Conservation (phyloP, 1,140 invertebrate species). For the Aphaenogaster rudis region DNA sequence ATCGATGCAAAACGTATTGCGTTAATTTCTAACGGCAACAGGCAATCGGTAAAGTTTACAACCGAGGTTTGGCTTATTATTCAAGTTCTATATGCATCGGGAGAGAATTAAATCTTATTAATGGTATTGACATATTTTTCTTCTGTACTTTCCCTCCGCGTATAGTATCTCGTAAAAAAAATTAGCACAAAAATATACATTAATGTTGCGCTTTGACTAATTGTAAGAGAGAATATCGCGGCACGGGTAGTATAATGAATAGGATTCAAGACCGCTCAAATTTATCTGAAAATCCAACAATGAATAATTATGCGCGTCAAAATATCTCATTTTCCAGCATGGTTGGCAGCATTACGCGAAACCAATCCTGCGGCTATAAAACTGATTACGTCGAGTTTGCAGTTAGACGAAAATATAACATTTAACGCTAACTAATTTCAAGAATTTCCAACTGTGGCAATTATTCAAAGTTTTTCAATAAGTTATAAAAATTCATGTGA, state of each 20-base stretch:
- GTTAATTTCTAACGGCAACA: conserved; percentile 21
- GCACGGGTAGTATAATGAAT: conserved; percentile 69
- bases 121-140: neutral
- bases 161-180: neutral
- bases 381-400: conserved; percentile 12
- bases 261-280: conserved; percentile 65
- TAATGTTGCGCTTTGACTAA: conserved; percentile 53
- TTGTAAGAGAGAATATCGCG: conserved; percentile 51
- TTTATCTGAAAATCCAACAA: conserved; percentile 66
- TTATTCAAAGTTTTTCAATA: neutral
- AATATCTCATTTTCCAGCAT: conserved; percentile 72
- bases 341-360: conserved; percentile 20
- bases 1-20: conserved; percentile 4
- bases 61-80: neutral
- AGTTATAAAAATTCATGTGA: neutral
- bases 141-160: neutral
- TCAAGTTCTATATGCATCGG: neutral
- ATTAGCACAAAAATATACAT: conserved; percentile 32
- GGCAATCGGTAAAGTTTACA: neutral
- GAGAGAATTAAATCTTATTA: neutral
- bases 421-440: conserved; percentile 12
- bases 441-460: conserved; percentile 7
- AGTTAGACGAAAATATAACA: conserved; percentile 15
- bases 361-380: conserved; percentile 18
- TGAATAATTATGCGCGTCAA: conserved; percentile 77